Evolutionary conservation across 2,797 vertebrate species (phyloP).

Genomic region (Gallinago stenura): DNA sequence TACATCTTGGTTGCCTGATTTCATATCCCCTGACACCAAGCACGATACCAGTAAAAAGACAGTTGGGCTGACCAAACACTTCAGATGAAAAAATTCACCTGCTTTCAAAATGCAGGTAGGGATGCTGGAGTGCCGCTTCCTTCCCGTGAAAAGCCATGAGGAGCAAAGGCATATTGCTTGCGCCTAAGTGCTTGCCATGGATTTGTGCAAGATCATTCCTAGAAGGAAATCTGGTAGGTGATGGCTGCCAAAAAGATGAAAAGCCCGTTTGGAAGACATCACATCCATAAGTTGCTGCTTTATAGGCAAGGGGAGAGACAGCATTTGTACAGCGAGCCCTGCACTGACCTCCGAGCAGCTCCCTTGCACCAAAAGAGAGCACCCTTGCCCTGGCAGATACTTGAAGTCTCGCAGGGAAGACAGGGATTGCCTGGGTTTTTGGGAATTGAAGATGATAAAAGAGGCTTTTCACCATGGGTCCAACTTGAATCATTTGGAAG

Average conservation of each 20-base stretch:
- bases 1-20: constrained; percentile 24
- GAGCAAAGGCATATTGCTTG: background rate
- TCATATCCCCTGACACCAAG: background rate
- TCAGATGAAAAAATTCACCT: background rate
- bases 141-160: background rate
- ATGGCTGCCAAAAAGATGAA: constrained; percentile 10
- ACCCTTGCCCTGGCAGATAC: background rate
- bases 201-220: constrained; percentile 30
- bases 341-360: background rate
- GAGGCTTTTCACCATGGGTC: background rate
- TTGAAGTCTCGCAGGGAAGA: background rate
- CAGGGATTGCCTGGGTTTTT: background rate
- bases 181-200: background rate
- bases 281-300: background rate
- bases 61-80: background rate
- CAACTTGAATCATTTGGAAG: background rate
- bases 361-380: background rate
- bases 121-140: background rate
- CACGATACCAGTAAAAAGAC: background rate
- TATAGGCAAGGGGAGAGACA: background rate
- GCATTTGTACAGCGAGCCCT: background rate
- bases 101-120: background rate
- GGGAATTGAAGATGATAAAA: background rate
- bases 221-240: constrained; percentile 43
- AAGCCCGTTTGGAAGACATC: background rate